Conservation (phyloP, 2,113 vertebrate species). For the Hyaena hyaena region DNA sequence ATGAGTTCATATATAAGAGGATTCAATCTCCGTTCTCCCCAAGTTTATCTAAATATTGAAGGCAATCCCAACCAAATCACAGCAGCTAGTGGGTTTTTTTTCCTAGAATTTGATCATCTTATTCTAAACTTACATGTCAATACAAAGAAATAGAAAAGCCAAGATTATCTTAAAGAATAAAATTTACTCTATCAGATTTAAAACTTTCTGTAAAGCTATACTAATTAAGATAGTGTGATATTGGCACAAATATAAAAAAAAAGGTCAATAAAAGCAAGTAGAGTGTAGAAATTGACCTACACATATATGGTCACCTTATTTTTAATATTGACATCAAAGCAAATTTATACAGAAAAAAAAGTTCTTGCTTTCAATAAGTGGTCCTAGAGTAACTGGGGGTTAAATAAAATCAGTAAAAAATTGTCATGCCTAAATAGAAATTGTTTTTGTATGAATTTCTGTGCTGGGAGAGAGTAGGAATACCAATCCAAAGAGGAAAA, state of each 20-base stretch:
- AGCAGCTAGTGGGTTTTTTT: not conserved
- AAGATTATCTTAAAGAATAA: slow-evolving; percentile 27
- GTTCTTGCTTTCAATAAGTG: not conserved
- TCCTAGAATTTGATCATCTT: not conserved
- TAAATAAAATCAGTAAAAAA: not conserved
- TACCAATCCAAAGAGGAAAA: not conserved
- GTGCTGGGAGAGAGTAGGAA: not conserved
- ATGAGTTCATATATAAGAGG: not conserved
- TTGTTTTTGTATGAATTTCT: not conserved
- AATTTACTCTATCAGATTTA: not conserved
- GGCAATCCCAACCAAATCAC: not conserved
- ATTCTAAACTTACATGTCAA: slow-evolving; percentile 32
- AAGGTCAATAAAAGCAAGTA: not conserved
- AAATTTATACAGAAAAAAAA: not conserved
- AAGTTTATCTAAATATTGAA: not conserved
- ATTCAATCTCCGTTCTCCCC: not conserved
- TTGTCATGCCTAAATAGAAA: not conserved
- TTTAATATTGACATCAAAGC: not conserved
- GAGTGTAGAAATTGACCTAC: not conserved
- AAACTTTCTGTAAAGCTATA: not conserved
- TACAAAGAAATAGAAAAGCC: not conserved
- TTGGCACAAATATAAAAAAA: not conserved
- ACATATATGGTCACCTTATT: not conserved
- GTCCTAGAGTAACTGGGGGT: not conserved
- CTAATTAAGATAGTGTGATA: not conserved